Base-by-base conservation (phyloP, 2,113 vertebrate species). In the Kryptolebias marmoratus region DNA sequence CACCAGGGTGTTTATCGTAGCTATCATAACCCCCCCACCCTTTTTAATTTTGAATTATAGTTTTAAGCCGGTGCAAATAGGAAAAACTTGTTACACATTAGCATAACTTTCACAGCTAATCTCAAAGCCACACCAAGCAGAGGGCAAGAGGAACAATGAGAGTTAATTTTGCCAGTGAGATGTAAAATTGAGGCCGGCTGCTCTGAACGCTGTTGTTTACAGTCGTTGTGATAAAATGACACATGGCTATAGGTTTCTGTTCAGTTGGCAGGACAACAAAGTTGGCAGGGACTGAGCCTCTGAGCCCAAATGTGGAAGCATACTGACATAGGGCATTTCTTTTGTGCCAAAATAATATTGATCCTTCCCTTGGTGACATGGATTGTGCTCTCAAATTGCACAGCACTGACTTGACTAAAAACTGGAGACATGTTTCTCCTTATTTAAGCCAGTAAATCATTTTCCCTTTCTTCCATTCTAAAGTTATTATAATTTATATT, bases 291-390 rank as follows among this genome's bases (percentile, higher is more conserved):
- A 27, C 9, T 0, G 2, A 53, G 66, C 47, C 22, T 67, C 61
- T 52, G 52, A 42, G 65, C 57, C 57, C 60, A 58, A 66, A 77
- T 64, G 60, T 49, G 68, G 47, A 50, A 47, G 59, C 68, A 18
- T 2, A 65, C 61, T 56, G 75, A 85, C 77, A 73, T 3, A 18
- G 69, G 64, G 64, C 71, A 73, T 78, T 83, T 79, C 66, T 79
- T 86, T 70, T 50, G 70, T 63, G 75, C 81, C 83, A 80, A 72
- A 71, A 72, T 63, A 68, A 64, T 64, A 73, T 60, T 65, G 64
- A 78, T 65, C 79, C 44, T 18, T 61, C 30, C 58, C 75, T 63
- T 3, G 1, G 16, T 42, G 68, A 56, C 58, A 71, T 14, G 4
- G 57, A 61, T 79, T 76, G 44, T 68, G 68, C 67, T 8, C 52